Base-by-base conservation (phyloP, 2,888 invertebrate genomes). In the Adelognathus sp. region DNA sequence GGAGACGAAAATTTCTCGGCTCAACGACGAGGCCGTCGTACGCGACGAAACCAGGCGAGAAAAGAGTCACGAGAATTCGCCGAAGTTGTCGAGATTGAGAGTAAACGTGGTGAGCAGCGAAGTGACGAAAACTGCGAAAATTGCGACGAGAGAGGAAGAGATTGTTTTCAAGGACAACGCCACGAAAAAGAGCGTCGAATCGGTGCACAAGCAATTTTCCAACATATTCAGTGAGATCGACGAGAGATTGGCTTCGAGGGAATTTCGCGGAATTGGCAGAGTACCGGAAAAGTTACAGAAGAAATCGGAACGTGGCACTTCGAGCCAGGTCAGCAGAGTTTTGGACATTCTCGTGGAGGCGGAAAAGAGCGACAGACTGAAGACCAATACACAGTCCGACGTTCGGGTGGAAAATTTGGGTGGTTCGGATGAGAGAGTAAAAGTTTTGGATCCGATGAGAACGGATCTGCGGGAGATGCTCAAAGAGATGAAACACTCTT, bases 401-500 rank as follows among this genome's bases (percentile, higher is more conserved):
- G 75, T 70, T 70, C 70, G 29, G 18, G 6, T n/a, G 0, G 24
- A 29, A 1, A 63, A 31, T 52, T 31, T 31, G 21, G 60, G 27
- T 4, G 33, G 33, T 29, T 21, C 16, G 5, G 24, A 21, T 1
- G 36, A 27, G 21, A 33, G 18, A 52, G 60, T 16, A 18, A 67
- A 74, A 46, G 64, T 81, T 27, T 88, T 87, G 58, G 88, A 88
- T 79, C 86, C 84, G 69, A 75, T 82, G 14, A 88, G 86, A 18
- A 71, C 79, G 16, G 88, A 91, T 87, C 91, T 96, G 29, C 94
- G 94, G 88, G 95, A 95, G 90, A 95, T 95, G 94, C 90, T 96
- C 80, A 95, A 95, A 86, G 95, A 96, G 92, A 95, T 96, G 95
- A 96, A 95, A 90, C 94, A 96, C 89, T 95, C 95, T 9, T 91